A percentile compares a stretch with the other conserved stretches of the same genome.
Evolutionary conservation across 2,797 vertebrate genomes (phyloP).

Genomic region (Scyliorhinus canicula): DNA sequence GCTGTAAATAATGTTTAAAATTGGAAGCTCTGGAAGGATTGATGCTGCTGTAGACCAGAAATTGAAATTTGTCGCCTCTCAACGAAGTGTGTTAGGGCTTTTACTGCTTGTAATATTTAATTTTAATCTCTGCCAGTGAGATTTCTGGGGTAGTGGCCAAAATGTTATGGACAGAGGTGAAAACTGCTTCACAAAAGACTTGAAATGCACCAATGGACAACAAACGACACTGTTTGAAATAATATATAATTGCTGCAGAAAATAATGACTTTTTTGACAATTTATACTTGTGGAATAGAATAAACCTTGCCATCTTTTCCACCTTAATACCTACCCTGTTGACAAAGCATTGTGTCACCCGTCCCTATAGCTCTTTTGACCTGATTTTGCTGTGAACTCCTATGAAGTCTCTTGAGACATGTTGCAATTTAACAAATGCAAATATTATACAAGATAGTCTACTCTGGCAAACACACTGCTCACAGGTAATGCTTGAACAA

Average conservation of each 20-base stretch:
- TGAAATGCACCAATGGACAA: neutral
- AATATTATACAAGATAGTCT: no score
- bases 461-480: no score
- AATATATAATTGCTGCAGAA: neutral
- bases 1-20: neutral
- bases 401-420: neutral
- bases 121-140: neutral
- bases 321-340: neutral
- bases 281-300: neutral
- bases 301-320: no score
- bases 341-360: neutral
- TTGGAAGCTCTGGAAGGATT: neutral
- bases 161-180: neutral
- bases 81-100: neutral
- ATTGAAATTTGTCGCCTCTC: neutral
- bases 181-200: neutral
- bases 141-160: neutral
- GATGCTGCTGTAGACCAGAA: neutral
- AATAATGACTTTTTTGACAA: neutral
- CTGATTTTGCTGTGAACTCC: neutral
- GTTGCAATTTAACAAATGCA: neutral
- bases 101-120: neutral
- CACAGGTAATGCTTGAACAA: no score
- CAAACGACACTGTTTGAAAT: neutral
- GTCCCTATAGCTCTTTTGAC: neutral